Evolutionary conservation across 1,140 invertebrate genomes (phyloP), one percentile per base, ranked within the genome.

Genomic region (Pogonus chalceus): DNA sequence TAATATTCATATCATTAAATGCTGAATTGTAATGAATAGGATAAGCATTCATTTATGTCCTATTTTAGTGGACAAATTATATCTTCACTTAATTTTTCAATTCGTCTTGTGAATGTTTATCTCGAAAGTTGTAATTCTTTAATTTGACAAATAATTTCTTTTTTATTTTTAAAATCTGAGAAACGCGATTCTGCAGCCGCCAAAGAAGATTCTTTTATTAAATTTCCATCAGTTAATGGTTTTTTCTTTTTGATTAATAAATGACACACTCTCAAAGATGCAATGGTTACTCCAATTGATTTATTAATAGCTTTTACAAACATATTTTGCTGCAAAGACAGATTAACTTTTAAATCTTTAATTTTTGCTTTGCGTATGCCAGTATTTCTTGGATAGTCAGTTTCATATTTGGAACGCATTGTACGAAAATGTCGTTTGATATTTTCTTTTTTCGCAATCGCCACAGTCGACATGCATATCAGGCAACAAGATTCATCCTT

Each of bases 311-410:
- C 48, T 55, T 37, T 55, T 20, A 20, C 51, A 20, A 55, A 51
- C 22, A 55, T 46, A 12, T 1, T 20, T 55, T 55, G 48, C 21
- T 43, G 21, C 51, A 2, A n/a, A 43, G 20, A 31, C 7, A 55
- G 43, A 55, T 49, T 26, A 24, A 0, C 43, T 55, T 26, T 51
- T 37, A 24, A 54, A 60, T 69, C 59, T 50, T 60, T 62, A 55
- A 69, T 71, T 63, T 62, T 71, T 51, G n/a, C n/a, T n/a, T n/a
- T n/a, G n/a, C n/a, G n/a, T n/a, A n/a, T n/a, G n/a, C n/a, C n/a
- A n/a, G n/a, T n/a, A n/a, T n/a, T n/a, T n/a, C n/a, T n/a, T n/a
- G n/a, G n/a, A n/a, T n/a, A n/a, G n/a, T n/a, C n/a, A n/a, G n/a
- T n/a, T n/a, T n/a, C n/a, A n/a, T n/a, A n/a, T n/a, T n/a, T n/a